These are phyloP conservation scores for Hydrophis major DNA, from an alignment of 2,797 vertebrate genomes.

Conservation along the genomic window DNA sequence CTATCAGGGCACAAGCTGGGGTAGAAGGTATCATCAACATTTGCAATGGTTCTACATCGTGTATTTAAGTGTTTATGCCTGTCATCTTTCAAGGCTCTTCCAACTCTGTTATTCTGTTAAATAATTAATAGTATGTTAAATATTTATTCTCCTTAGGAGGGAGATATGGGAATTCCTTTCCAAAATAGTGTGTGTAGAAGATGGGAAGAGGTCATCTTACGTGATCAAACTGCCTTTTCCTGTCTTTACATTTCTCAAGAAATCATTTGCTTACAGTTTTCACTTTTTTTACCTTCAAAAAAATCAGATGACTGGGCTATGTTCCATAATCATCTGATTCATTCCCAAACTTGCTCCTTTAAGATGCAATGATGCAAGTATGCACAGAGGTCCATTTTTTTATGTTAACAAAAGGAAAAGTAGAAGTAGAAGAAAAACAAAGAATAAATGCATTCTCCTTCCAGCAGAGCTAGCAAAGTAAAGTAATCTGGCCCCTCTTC, in stretches of 20 bases:
- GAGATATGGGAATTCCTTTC: neutral
- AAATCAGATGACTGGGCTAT: neutral
- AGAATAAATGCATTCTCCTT: neutral
- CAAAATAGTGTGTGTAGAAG: neutral
- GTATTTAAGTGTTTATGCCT: neutral
- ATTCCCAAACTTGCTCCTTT: neutral
- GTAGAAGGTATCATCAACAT: neutral
- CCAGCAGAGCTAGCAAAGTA: neutral
- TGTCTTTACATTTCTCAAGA: neutral
- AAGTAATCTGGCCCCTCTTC: neutral
- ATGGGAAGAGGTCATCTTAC: neutral
- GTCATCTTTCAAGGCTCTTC: neutral
- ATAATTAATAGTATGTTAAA: neutral
- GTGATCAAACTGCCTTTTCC: neutral
- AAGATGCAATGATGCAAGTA: neutral
- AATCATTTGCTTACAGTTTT: neutral
- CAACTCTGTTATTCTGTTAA: too few species aligned
- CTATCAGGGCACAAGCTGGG: neutral
- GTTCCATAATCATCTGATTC: neutral
- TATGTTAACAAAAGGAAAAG: neutral
- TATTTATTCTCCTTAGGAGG: neutral
- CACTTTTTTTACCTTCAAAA: neutral
- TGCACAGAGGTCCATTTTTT: neutral
- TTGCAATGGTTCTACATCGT: neutral
- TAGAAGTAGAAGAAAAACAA: neutral